Conservation (phyloP, 1,140 invertebrate species). For the Amyelois transitella region DNA sequence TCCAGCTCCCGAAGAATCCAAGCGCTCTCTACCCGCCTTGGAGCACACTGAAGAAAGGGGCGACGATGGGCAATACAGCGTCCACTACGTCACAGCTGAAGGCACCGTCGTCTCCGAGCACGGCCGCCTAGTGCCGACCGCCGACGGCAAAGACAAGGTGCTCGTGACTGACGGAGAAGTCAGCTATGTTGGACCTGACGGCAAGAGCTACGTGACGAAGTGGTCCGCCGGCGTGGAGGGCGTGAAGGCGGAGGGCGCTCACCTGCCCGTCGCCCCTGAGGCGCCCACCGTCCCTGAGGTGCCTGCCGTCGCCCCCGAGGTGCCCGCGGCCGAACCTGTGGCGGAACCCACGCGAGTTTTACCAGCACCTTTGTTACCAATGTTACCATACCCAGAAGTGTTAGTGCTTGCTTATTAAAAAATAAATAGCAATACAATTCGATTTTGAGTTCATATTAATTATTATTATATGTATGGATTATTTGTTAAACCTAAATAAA, state of each 20-base stretch:
- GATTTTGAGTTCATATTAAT: no score
- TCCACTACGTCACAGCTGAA: constrained; percentile 56
- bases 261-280: constrained; percentile 18
- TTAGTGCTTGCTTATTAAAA: no score
- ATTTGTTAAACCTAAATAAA: no score
- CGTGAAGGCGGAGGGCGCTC: constrained; percentile 33
- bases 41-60: constrained; percentile 51
- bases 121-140: constrained; percentile 42
- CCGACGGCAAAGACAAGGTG: constrained; percentile 38
- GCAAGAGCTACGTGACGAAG: constrained; percentile 45
- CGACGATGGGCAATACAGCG: constrained; percentile 53
- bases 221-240: constrained; percentile 55
- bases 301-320: not conserved
- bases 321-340: not conserved
- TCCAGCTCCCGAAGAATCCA: not conserved
- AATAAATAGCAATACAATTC: not conserved
- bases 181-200: constrained; percentile 46
- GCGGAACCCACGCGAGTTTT: no score
- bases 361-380: no score
- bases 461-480: no score
- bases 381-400: no score
- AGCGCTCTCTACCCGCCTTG: constrained; percentile 25
- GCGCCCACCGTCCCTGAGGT: not conserved
- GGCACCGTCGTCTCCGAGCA: constrained; percentile 49
- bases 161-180: constrained; percentile 46